Percentiles rank a stretch among this genome's conserved stretches.
These are phyloP conservation scores for Lota lota DNA, from an alignment of 2,113 vertebrate species.

Conservation along the genomic window DNA sequence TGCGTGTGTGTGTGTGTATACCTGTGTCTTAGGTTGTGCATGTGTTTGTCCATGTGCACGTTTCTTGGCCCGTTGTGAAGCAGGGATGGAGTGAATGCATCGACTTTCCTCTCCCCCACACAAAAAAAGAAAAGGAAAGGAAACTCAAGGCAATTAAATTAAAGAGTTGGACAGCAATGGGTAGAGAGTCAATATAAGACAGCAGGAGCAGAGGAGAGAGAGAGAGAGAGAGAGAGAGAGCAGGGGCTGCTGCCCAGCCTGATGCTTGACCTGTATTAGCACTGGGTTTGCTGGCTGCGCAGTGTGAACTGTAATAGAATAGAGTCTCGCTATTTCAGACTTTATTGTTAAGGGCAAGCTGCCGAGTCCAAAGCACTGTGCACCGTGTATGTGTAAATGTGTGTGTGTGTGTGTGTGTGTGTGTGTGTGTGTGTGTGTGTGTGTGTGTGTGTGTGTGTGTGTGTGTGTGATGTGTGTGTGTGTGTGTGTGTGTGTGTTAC, in stretches of 20 bases:
- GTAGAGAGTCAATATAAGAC: no score
- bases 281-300: not conserved
- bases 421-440: no score
- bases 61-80: not conserved
- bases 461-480: constrained; percentile 8
- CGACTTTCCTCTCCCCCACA: not conserved
- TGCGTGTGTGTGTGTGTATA: not conserved
- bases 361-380: constrained; percentile 48
- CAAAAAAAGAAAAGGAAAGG: not conserved
- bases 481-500: constrained; percentile 4
- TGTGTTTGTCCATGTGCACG: not conserved
- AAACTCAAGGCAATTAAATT: not conserved
- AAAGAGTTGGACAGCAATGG: not conserved
- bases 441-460: constrained; percentile 2
- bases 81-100: not conserved
- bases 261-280: not conserved
- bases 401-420: not conserved
- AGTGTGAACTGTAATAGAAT: constrained; percentile 25
- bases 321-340: constrained; percentile 45
- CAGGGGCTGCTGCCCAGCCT: not conserved
- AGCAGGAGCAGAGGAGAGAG: constrained; percentile 5
- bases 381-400: not conserved
- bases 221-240: not conserved
- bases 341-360: constrained; percentile 47
- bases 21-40: not conserved